Base-by-base conservation (phyloP, 1,140 invertebrate genomes). In the Hyles vespertilio region DNA sequence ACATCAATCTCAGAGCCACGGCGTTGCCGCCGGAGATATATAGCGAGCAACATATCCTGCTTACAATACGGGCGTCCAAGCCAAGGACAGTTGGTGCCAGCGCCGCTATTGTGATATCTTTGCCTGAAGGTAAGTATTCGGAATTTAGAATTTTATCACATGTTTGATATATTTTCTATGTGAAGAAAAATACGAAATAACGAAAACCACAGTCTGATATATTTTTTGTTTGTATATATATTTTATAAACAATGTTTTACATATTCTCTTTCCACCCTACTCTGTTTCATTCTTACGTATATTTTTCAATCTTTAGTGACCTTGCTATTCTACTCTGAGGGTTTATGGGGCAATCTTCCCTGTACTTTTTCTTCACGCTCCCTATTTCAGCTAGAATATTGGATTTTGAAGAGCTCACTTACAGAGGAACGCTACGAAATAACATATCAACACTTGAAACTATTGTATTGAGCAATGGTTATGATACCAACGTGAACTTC, bases 351-450 rank as follows among this genome's bases (percentile, higher is more conserved):
- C 46, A 44, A 43, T 56, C 45, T 58, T 62, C 53, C 12, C 34
- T 64, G 51, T 47, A 52, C 11, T 59, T 45, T 58, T 32, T 58
- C 52, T 51, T 51, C 58, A 45, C 45, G 49, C 45, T 64, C 45
- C 44, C 22, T 51, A 45, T 74, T 75, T 58, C 69, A 82, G 79
- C 67, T 32, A 73, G 71, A 61, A 34, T 48, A 69, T 61, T 82
- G 34, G 56, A 44, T 50, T 82, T 82, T 61, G 67, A 67, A 68
- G 60, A 59, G 33, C 43, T 59, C 9, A 54, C 51, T 32, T 76
- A 79, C 50, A 72, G 45, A 57, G 77, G 76, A 61, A 64, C 51
- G 7, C 22, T 77, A 32, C 51, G 71, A 57, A 53, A 65, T 52
- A 65, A 67, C 56, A 46, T 34, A 11, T 33, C 79, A 47, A 62